phyloP scores from a whole-genome alignment of 2,113 vertebrate species.

The Phyllostomus hastatus region DNA sequence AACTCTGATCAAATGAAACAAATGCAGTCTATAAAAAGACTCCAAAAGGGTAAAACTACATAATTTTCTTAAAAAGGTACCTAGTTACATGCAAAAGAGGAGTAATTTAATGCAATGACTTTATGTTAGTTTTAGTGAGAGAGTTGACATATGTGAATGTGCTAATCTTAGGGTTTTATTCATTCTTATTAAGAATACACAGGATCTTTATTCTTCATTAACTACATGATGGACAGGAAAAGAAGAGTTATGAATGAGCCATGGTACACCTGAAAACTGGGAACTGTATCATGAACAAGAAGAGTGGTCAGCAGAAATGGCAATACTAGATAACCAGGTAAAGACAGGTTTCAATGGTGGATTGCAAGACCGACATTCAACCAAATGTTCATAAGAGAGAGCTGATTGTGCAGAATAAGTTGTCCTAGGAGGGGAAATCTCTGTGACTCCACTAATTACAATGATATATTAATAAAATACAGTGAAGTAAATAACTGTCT shows the following conservation, averaged over 20 bases:
- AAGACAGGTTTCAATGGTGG: neutral
- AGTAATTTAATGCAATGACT: neutral
- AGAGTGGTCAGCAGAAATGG: neutral
- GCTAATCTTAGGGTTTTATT: neutral
- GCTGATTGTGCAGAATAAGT: neutral
- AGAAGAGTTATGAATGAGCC: neutral
- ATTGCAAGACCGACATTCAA: neutral
- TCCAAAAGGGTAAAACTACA: neutral
- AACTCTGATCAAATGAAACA: neutral
- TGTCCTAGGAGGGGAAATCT: neutral
- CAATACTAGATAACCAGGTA: neutral
- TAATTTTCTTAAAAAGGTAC: neutral
- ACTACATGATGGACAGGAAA: neutral
- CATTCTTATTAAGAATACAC: neutral
- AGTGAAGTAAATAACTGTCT: neutral
- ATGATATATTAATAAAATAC: neutral
- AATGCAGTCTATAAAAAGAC: neutral
- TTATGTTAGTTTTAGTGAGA: neutral
- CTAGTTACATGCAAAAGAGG: neutral
- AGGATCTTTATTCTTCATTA: neutral
- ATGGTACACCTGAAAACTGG: neutral
- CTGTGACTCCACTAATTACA: neutral
- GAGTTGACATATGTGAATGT: neutral
- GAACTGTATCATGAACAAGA: neutral
- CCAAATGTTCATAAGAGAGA: neutral